Evolutionary conservation across 2,797 vertebrate species (phyloP).

Genomic region (Myotis findleyi): DNA sequence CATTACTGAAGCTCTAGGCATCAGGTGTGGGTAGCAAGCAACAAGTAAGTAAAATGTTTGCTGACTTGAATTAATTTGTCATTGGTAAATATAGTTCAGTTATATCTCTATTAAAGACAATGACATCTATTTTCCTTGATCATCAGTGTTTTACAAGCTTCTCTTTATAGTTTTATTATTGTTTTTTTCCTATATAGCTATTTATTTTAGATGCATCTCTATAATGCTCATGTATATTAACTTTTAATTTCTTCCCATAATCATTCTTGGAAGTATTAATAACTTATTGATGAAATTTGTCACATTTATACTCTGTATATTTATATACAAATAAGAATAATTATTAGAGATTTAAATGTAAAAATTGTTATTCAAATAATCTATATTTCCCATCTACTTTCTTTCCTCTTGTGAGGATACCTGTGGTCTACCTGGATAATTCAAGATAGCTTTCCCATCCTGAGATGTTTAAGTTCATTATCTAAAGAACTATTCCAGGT

Average conservation of each 20-base stretch:
- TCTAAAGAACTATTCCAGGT: background rate
- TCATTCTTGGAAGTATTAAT: background rate
- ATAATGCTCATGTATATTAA: background rate
- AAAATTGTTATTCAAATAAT: background rate
- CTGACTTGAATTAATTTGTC: background rate
- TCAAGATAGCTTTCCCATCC: background rate
- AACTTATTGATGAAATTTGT: background rate
- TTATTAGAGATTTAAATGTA: background rate
- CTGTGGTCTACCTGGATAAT: background rate
- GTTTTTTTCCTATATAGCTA: background rate
- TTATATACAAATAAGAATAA: conserved; percentile 15
- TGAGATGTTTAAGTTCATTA: background rate
- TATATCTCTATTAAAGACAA: background rate
- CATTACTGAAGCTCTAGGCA: background rate
- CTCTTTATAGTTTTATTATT: background rate
- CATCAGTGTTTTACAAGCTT: background rate
- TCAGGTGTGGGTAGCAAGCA: background rate
- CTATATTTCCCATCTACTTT: background rate
- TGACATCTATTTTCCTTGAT: background rate
- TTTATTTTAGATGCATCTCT: background rate
- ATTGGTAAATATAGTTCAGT: background rate
- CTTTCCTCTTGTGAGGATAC: background rate
- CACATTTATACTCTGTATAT: background rate
- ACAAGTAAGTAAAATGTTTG: background rate
- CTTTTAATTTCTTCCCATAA: background rate